Evolutionary conservation across 2,797 vertebrate genomes (phyloP).

Genomic region (Catamblyrhynchus diadema): DNA sequence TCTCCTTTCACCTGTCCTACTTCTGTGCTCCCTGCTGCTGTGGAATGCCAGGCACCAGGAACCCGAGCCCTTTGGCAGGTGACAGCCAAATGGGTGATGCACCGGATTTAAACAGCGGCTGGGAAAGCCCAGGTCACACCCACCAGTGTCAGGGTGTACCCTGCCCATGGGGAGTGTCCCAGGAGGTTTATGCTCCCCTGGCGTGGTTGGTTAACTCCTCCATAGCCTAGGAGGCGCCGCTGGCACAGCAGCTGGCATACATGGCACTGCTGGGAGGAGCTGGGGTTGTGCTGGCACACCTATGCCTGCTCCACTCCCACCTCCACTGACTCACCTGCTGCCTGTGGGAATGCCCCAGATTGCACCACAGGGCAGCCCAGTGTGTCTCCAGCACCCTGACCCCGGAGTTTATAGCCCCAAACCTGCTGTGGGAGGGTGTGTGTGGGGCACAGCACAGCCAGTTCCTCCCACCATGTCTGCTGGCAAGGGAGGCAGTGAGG

Average conservation of each 20-base stretch:
- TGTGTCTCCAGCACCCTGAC: no score
- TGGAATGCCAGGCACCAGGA: not conserved
- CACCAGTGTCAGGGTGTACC: not conserved
- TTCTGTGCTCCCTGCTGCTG: not conserved
- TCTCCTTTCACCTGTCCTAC: not conserved
- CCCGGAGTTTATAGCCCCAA: accelerated
- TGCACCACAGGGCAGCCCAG: not conserved
- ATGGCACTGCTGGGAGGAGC: not conserved
- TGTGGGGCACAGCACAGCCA: accelerated
- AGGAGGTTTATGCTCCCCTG: not conserved
- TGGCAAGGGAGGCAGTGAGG: not conserved
- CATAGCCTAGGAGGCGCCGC: not conserved
- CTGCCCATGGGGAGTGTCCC: not conserved
- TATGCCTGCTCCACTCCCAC: accelerated
- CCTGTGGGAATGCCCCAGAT: not conserved
- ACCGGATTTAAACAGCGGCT: accelerated
- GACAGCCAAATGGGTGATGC: not conserved
- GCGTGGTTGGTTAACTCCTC: not conserved
- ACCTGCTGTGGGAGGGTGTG: not conserved
- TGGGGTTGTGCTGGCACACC: not conserved
- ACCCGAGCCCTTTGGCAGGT: not conserved
- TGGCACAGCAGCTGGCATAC: not conserved
- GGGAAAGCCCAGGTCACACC: not conserved
- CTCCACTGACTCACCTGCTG: not conserved
- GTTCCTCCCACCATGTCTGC: accelerated